phyloP scores from a whole-genome alignment of 2,797 vertebrate genomes.

The Dallia pectoralis region DNA sequence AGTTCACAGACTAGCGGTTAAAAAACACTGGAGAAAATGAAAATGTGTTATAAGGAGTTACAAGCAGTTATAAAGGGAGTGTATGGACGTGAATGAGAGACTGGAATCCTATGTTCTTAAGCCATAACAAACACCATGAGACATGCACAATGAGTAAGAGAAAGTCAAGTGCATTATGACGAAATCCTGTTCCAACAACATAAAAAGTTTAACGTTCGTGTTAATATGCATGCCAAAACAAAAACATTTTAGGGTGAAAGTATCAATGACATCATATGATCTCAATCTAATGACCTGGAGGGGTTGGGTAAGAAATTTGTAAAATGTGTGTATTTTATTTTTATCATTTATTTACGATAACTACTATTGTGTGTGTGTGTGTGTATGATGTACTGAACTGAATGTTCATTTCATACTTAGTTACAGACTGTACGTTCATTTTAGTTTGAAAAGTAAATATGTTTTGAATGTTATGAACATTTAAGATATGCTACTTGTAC shows the following conservation, averaged over 20 bases:
- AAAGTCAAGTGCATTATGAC: slow-evolving; percentile 64
- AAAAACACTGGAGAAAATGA: slow-evolving; percentile 10
- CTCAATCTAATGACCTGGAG: slow-evolving; percentile 71
- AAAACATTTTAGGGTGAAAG: slow-evolving; percentile 72
- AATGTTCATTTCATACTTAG: slow-evolving; percentile 82
- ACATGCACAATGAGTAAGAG: slow-evolving; percentile 62
- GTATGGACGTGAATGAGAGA: not conserved
- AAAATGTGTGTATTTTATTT: slow-evolving; percentile 84
- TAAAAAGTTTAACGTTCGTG: slow-evolving; percentile 70
- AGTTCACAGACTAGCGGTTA: slow-evolving; percentile 12
- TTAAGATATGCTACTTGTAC: slow-evolving; percentile 83
- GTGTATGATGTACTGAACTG: slow-evolving; percentile 76
- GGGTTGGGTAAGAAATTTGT: slow-evolving; percentile 79
- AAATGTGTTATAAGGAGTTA: not conserved
- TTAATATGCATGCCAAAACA: slow-evolving; percentile 82
- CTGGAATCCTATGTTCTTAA: slow-evolving; percentile 66
- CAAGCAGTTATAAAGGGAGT: not conserved
- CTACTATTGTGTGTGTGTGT: slow-evolving; percentile 74
- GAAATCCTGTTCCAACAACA: slow-evolving; percentile 58
- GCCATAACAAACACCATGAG: slow-evolving; percentile 71
- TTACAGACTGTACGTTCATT: slow-evolving; percentile 77
- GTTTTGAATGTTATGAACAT: slow-evolving; percentile 76
- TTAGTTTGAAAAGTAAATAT: slow-evolving; percentile 75
- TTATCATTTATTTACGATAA: slow-evolving; percentile 80
- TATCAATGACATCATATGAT: slow-evolving; percentile 73